Base-by-base conservation (phyloP, 2,797 vertebrate genomes). In the Chiroxiphia lanceolata region DNA sequence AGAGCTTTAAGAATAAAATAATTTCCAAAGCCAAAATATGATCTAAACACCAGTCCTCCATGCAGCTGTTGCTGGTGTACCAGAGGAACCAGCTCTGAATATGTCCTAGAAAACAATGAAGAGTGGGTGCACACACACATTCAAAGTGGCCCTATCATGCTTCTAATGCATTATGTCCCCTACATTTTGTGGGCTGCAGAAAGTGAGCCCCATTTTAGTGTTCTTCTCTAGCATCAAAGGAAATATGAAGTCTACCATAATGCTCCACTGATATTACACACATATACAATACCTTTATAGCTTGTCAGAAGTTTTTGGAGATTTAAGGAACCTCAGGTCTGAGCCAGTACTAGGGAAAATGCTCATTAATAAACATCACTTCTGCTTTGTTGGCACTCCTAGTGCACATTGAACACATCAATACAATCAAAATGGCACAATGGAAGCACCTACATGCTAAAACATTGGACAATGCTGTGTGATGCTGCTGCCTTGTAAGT, bases 81-180 rank as follows among this genome's bases (percentile, higher is more conserved):
- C 21, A 34, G 21, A 71, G 18, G 19, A 61, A 59, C 9, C n/a
- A n/a, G 20, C 7, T 72, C 33, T 54, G 50, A 67, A 40, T 23
- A 16, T 0, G 0, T 33, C 18, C 51, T 13, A 15, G 13, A 70
- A 50, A 67, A 84, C 71, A 82, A 15, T 13, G 10, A 70, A 50
- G 56, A 22, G 7, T 63, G 29, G 9, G 17, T 3, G 2, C 2
- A 14, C 17, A 42, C 17, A 59, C 26, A 40, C 33, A 27, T 59
- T 44, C n/a, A 34, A 27, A 18, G 12, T 26, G 25, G 9, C 74
- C 6, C 29, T 78, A 10, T 53, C 18, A 3, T 8, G 5, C 10
- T 63, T 61, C 31, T 44, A 21, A 64, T 1, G 2, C 0, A 3
- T 40, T 57, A 36, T 13, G 4, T 15, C 6, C 8, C 9, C 11